Evolutionary conservation across 53 echinoderm and acorn worm genomes (phyloP).

Genomic region (Glandiceps talaboti): DNA sequence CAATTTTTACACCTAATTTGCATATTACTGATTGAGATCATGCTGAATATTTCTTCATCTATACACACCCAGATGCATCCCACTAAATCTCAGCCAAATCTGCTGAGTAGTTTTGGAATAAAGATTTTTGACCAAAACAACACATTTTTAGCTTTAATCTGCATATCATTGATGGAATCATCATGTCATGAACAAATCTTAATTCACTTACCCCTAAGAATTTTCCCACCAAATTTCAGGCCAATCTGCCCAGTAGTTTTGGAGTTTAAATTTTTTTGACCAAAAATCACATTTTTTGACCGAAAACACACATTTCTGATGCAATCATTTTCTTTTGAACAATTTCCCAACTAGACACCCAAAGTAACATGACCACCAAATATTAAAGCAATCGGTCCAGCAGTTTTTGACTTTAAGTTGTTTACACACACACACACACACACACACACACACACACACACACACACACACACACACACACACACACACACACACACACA

Average conservation of each 20-base stretch:
- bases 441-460: background rate
- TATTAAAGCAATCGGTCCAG: background rate
- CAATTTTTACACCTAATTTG: too few relatives aligned
- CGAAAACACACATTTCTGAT: background rate
- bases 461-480: too few relatives aligned
- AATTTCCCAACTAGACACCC: background rate
- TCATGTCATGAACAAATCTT: background rate
- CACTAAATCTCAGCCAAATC: too few relatives aligned
- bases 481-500: too few relatives aligned
- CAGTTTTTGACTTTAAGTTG: background rate
- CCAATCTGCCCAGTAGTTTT: background rate
- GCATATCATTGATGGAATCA: background rate
- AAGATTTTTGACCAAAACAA: too few relatives aligned
- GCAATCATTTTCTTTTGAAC: background rate
- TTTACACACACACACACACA: background rate
- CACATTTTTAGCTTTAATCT: too few relatives aligned
- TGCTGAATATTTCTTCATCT: too few relatives aligned
- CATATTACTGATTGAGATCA: too few relatives aligned
- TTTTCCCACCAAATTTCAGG: background rate
- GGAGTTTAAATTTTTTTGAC: background rate
- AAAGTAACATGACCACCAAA: background rate
- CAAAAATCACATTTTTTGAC: background rate
- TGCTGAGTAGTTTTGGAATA: too few relatives aligned
- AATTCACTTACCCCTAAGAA: background rate
- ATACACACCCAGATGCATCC: too few relatives aligned